phyloP scores from a whole-genome alignment of 2,113 vertebrate genomes.

The Pachypanchax playfairii region DNA sequence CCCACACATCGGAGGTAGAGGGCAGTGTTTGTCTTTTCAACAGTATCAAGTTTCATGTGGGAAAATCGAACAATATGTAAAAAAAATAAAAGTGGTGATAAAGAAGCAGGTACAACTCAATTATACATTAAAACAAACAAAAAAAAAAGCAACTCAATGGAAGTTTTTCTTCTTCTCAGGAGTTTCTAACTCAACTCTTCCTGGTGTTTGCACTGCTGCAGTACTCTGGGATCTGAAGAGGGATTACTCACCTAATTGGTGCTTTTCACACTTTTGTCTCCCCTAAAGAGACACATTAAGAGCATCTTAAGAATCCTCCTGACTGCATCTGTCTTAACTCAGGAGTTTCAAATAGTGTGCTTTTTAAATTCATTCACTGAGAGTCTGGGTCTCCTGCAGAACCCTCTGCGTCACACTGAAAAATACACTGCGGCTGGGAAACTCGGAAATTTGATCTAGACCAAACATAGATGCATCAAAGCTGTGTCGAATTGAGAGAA shows the following conservation, averaged over 20 bases:
- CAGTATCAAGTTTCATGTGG: too few relatives aligned
- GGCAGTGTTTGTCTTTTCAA: slow-evolving; percentile 74
- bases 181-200: slow-evolving; percentile 1
- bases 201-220: slow-evolving; percentile 1
- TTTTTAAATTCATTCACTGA: slow-evolving; percentile 62
- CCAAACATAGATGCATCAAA: slow-evolving; percentile 10
- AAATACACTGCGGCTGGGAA: slow-evolving; percentile 18
- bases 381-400: slow-evolving; percentile 33
- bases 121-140: too few relatives aligned
- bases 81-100: too few relatives aligned
- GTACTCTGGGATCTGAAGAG: slow-evolving; percentile 36
- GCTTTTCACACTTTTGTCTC: slow-evolving; percentile 48
- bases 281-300: slow-evolving; percentile 51
- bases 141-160: too few relatives aligned
- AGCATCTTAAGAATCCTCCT: slow-evolving; percentile 51
- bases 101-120: too few relatives aligned
- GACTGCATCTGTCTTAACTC: slow-evolving; percentile 60
- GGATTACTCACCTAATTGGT: slow-evolving; percentile 51
- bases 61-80: too few relatives aligned
- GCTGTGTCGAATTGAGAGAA: slow-evolving; percentile 9
- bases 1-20: slow-evolving; percentile 61
- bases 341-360: slow-evolving; percentile 53
- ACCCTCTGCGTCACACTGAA: slow-evolving; percentile 14
- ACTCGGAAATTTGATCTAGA: slow-evolving; percentile 35
- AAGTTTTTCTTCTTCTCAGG: too few relatives aligned